These are phyloP conservation scores for Tachina fera DNA, from an alignment of 2,888 invertebrate species.

Conservation along the genomic window DNA sequence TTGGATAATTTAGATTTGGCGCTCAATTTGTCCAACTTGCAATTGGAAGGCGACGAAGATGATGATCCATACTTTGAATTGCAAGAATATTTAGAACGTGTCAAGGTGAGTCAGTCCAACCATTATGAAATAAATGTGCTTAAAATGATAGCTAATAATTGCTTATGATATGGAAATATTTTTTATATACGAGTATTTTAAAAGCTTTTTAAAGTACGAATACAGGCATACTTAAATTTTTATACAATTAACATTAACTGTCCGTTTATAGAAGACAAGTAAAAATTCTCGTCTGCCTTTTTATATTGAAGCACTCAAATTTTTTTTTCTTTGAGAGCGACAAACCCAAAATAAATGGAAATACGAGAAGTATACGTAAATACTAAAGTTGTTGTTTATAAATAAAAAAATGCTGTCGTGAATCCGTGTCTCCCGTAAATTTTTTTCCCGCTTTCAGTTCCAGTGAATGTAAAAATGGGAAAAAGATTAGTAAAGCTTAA, in stretches of 20 bases:
- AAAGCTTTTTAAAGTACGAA: neutral
- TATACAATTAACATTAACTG: too few species aligned
- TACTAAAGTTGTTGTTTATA: too few species aligned
- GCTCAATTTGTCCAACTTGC: constrained; percentile 76
- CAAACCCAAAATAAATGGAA: too few species aligned
- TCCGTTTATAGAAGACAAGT: too few species aligned
- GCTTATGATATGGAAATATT: neutral
- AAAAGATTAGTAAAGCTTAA: too few species aligned
- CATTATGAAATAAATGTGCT: neutral
- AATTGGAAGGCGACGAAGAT: constrained; percentile 77
- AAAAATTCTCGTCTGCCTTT: neutral
- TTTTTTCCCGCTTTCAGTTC: too few species aligned
- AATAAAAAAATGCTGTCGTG: too few species aligned
- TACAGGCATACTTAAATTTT: too few species aligned
- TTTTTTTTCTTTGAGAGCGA: neutral
- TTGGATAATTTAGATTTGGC: constrained; percentile 80
- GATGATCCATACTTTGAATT: constrained; percentile 82
- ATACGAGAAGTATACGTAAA: too few species aligned
- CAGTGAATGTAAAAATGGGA: too few species aligned
- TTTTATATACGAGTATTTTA: neutral
- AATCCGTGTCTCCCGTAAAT: too few species aligned
- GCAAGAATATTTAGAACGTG: constrained; percentile 82
- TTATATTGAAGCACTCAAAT: neutral
- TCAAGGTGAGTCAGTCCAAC: constrained; percentile 79
- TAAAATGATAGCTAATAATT: neutral